These are phyloP conservation scores for Phrynosoma platyrhinos DNA, from an alignment of 2,113 vertebrate species.

Conservation along the genomic window DNA sequence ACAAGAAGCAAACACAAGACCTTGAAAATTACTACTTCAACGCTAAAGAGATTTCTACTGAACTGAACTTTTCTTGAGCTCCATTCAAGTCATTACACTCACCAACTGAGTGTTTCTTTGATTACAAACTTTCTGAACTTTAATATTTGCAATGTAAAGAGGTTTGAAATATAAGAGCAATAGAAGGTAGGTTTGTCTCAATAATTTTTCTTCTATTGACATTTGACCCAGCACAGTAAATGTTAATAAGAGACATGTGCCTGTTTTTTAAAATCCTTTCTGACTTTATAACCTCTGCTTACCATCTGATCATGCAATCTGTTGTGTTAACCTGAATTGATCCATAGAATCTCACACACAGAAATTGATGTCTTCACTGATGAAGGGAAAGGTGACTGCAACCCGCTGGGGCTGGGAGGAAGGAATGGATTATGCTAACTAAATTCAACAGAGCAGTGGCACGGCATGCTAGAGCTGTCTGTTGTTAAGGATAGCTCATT, in stretches of 20 bases:
- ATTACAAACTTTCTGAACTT: neutral
- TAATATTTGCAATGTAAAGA: accelerated
- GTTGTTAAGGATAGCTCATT: neutral
- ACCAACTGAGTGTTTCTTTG: neutral
- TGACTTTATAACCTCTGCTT: neutral
- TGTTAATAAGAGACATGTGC: neutral
- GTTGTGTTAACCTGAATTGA: slow-evolving; percentile 27
- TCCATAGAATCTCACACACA: neutral
- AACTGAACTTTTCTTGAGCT: neutral
- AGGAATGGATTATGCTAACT: neutral
- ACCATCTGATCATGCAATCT: neutral
- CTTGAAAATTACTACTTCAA: slow-evolving; percentile 18
- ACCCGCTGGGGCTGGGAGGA: slow-evolving; percentile 25
- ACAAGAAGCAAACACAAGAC: accelerated
- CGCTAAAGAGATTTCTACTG: slow-evolving; percentile 18
- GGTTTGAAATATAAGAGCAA: neutral
- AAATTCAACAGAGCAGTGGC: slow-evolving; percentile 24
- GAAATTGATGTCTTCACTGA: neutral
- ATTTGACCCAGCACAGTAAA: slow-evolving; percentile 44
- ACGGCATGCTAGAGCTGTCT: neutral
- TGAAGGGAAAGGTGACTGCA: neutral
- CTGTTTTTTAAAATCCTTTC: neutral
- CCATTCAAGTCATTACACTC: neutral
- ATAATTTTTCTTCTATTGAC: neutral
- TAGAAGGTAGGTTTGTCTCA: neutral